Evolutionary conservation across 2,797 vertebrate genomes (phyloP).

Genomic region (Sciurus vulgaris): DNA sequence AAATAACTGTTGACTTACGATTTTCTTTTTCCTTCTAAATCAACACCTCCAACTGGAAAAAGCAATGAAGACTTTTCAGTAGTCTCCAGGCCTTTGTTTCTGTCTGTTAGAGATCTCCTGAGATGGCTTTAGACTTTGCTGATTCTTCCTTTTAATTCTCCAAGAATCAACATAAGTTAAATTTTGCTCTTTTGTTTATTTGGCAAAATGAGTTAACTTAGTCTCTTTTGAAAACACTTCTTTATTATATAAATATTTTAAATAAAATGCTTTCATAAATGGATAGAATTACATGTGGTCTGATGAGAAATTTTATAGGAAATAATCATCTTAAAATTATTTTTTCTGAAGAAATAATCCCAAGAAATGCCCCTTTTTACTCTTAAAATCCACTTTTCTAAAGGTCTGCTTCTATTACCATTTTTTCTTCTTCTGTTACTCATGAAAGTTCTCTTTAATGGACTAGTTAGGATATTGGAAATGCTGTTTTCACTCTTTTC

Average conservation of each 20-base stretch:
- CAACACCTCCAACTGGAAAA: background rate
- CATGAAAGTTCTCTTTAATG: background rate
- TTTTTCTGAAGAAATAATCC: slow-evolving; percentile 5
- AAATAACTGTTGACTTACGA: background rate
- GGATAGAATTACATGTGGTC: slow-evolving; percentile 20
- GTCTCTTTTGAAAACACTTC: background rate
- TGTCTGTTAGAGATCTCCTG: background rate
- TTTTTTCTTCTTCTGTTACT: background rate
- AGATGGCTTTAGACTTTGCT: background rate
- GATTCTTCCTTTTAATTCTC: background rate
- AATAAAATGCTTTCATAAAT: slow-evolving; percentile 11
- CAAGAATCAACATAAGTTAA: background rate
- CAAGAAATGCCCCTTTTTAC: background rate
- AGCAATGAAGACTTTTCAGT: background rate
- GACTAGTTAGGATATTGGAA: background rate
- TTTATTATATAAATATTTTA: background rate
- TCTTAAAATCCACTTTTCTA: background rate
- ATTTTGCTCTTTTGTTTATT: slow-evolving; percentile 40
- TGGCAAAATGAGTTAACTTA: slow-evolving; percentile 28
- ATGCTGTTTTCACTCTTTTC: background rate
- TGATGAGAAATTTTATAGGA: slow-evolving; percentile 11
- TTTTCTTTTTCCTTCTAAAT: slow-evolving; percentile 19
- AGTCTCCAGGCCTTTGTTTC: background rate
- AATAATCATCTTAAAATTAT: slow-evolving; percentile 15
- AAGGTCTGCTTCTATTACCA: background rate